A percentile compares a stretch with the other conserved stretches of the same genome.
phyloP scores from a whole-genome alignment of 1,140 invertebrate genomes.

The Paracyclopina nana region DNA sequence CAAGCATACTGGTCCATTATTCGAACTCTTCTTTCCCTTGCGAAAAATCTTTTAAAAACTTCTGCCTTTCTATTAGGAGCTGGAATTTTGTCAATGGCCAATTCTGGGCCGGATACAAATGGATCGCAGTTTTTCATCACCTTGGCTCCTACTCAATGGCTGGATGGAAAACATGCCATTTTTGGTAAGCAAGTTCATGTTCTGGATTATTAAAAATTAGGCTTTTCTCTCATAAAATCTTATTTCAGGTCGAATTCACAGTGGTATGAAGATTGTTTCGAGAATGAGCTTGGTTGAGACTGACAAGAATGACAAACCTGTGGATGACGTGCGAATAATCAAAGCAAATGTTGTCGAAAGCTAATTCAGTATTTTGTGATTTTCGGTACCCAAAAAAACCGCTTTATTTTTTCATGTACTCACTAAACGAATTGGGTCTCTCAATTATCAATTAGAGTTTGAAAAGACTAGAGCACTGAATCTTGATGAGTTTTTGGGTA shows the following conservation, averaged over 20 bases:
- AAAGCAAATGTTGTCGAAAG: slow-evolving; percentile 31
- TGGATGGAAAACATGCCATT: slow-evolving; percentile 92
- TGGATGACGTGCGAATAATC: slow-evolving; percentile 71
- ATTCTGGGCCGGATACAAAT: slow-evolving; percentile 87
- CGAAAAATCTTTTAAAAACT: slow-evolving; percentile 23
- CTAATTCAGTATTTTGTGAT: not conserved
- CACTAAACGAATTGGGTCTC: too few relatives aligned
- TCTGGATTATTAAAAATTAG: not conserved
- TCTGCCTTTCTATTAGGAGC: slow-evolving; percentile 35
- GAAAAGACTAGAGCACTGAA: too few relatives aligned
- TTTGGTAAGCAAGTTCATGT: slow-evolving; percentile 41
- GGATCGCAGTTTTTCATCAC: slow-evolving; percentile 98
- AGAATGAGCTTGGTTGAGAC: slow-evolving; percentile 79
- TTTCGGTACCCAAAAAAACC: not conserved
- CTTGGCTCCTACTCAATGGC: slow-evolving; percentile 83
- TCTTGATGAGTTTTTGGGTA: too few relatives aligned
- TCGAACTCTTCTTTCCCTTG: slow-evolving; percentile 10
- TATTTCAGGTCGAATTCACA: slow-evolving; percentile 41
- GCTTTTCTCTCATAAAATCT: slow-evolving; percentile 15
- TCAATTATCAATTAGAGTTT: too few relatives aligned
- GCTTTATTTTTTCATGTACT: too few relatives aligned
- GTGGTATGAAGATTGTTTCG: slow-evolving; percentile 73
- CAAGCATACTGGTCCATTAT: slow-evolving; percentile 60
- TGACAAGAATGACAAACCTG: slow-evolving; percentile 67
- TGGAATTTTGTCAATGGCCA: slow-evolving; percentile 62